Conservation (phyloP, 2,113 vertebrate genomes). For the Tretioscincus oriximinensis region DNA sequence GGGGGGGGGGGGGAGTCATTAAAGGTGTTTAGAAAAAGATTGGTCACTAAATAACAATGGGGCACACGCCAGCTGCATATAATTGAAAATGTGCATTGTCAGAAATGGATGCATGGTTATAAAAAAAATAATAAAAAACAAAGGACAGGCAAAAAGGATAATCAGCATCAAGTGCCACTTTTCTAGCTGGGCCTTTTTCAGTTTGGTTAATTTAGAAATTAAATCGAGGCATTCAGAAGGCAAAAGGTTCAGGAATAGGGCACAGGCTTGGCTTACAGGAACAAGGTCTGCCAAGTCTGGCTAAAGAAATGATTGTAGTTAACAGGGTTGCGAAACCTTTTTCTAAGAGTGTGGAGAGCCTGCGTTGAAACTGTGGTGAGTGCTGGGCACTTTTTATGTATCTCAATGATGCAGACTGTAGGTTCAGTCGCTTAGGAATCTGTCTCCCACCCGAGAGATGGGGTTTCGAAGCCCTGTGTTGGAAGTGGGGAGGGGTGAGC, state of each 20-base stretch:
- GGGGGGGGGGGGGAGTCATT: conserved; percentile 39
- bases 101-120: neutral
- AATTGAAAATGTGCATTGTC: neutral
- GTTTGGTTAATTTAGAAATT: conserved; percentile 5
- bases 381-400: too few species aligned
- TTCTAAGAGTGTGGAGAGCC: neutral
- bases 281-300: neutral
- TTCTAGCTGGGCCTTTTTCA: neutral
- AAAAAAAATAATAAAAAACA: neutral
- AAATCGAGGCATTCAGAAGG: neutral
- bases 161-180: neutral
- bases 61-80: conserved; percentile 32
- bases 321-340: neutral
- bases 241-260: neutral
- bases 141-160: neutral
- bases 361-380: too few species aligned
- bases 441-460: too few species aligned
- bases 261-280: neutral
- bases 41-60: conserved; percentile 38
- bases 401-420: too few species aligned
- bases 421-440: too few species aligned
- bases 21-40: conserved; percentile 53
- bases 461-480: too few species aligned
- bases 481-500: too few species aligned
- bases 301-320: neutral